These are phyloP conservation scores for Anas platyrhynchos DNA, from an alignment of 2,113 vertebrate genomes.

Conservation along the genomic window DNA sequence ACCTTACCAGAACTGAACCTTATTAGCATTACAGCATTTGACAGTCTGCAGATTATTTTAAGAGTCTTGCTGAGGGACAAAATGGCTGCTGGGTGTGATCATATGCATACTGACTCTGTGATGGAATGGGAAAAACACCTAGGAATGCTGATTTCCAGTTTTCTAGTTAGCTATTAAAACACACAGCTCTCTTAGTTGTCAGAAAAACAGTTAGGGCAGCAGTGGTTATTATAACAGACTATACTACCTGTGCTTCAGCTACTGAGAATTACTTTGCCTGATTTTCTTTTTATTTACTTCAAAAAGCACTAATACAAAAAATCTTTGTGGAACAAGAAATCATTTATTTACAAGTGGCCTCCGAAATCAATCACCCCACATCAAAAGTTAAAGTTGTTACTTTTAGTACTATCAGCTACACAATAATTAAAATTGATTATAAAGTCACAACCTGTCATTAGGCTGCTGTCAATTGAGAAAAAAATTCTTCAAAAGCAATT, in stretches of 20 bases:
- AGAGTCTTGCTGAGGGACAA: background rate
- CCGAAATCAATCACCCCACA: slow-evolving; percentile 71
- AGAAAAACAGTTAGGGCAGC: background rate
- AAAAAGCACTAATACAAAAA: slow-evolving; percentile 52
- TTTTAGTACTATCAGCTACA: slow-evolving; percentile 77
- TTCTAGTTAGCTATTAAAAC: background rate
- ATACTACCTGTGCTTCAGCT: background rate
- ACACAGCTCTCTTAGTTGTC: background rate
- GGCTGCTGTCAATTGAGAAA: slow-evolving; percentile 54
- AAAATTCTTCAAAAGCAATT: slow-evolving; percentile 66
- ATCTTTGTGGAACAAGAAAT: slow-evolving; percentile 45
- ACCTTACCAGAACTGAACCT: background rate
- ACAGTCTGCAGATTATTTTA: background rate
- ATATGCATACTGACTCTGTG: background rate
- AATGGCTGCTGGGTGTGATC: background rate
- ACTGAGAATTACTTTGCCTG: background rate
- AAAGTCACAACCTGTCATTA: slow-evolving; percentile 72
- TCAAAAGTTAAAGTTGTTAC: slow-evolving; percentile 74
- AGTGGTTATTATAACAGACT: background rate
- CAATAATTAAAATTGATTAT: slow-evolving; percentile 80
- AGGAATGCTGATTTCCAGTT: background rate
- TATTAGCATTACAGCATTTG: background rate
- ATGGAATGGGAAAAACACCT: background rate
- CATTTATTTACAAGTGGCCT: slow-evolving; percentile 71
- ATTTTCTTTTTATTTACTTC: background rate